Conservation (phyloP, 2,888 invertebrate genomes). For the Cryptocephalus primarius region DNA sequence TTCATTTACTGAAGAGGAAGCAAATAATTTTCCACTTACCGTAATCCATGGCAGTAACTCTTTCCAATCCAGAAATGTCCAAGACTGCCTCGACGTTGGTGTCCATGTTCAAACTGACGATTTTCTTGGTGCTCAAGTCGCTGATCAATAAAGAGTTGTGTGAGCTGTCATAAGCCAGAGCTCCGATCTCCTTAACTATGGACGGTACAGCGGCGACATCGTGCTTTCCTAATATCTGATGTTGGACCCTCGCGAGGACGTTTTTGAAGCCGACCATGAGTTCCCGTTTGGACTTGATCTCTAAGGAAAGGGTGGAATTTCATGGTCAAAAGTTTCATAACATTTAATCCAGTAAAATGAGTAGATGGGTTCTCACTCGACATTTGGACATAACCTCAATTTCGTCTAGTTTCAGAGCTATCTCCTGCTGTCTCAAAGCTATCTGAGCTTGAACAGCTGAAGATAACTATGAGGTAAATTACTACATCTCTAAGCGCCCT, state of each 20-base stretch:
- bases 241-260: conserved; percentile 49
- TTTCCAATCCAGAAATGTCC: conserved; percentile 37
- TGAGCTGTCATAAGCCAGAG: conserved; percentile 54
- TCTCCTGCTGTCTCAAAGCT: no score
- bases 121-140: conserved; percentile 38
- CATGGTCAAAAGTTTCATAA: no score
- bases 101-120: conserved; percentile 36
- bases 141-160: conserved; percentile 43
- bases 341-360: no score
- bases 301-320: conserved; percentile 22
- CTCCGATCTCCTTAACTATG: conserved; percentile 46
- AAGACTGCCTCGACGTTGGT: conserved; percentile 24
- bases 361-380: no score
- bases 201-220: conserved; percentile 34
- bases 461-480: no score
- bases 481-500: no score
- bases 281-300: conserved; percentile 36
- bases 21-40: conserved; percentile 32
- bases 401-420: no score
- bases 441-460: no score
- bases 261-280: conserved; percentile 49
- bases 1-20: no score
- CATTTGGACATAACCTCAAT: no score
- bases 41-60: conserved; percentile 47
- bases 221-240: conserved; percentile 56